Evolutionary conservation across 2,888 invertebrate genomes (phyloP).

Genomic region (Folsomia candida): DNA sequence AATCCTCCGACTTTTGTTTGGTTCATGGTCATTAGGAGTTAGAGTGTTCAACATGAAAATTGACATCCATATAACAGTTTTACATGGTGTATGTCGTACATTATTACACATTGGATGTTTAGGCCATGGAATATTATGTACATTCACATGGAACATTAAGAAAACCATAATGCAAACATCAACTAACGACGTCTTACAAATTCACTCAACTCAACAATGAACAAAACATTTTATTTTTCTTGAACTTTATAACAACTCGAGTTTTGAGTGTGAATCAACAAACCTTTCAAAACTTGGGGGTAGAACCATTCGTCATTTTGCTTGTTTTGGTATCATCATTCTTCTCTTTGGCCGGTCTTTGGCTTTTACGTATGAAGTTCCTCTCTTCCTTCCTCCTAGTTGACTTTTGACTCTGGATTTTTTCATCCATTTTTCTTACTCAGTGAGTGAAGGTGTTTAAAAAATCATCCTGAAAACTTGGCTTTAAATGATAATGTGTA

Average conservation of each 20-base stretch:
- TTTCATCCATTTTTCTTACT: neutral
- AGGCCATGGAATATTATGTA: no score
- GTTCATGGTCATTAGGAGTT: neutral
- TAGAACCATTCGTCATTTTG: neutral
- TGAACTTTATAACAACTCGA: neutral
- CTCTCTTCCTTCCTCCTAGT: neutral
- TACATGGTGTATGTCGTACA: neutral
- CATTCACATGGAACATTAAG: no score
- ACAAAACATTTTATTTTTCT: neutral
- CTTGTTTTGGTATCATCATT: neutral
- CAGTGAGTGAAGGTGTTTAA: neutral
- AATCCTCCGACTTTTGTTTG: neutral
- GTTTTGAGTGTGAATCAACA: neutral
- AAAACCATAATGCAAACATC: neutral
- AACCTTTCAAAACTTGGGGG: neutral
- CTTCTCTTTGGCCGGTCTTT: neutral
- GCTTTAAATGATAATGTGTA: no score
- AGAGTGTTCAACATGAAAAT: neutral
- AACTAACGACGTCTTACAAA: neutral
- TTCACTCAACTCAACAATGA: neutral
- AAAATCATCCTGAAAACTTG: no score
- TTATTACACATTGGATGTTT: neutral
- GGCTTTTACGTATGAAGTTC: neutral
- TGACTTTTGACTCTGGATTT: neutral
- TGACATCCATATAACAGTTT: neutral